These are phyloP conservation scores for Muscina levida DNA, from an alignment of 2,888 invertebrate species.

Conservation along the genomic window DNA sequence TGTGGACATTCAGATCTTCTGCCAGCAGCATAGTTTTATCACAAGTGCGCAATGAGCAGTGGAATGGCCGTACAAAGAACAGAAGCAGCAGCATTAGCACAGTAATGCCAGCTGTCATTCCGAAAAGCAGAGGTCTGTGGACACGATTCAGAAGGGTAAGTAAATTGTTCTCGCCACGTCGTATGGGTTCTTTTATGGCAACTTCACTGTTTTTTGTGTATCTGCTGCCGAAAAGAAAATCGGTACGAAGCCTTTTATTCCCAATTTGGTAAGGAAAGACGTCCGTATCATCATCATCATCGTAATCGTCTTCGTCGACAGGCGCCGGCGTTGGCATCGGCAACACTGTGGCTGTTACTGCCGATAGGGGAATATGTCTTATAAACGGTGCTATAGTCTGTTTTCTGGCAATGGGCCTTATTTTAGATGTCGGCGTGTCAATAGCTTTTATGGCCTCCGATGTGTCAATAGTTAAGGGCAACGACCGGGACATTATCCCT, in stretches of 20 bases:
- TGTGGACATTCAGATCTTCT: constrained; percentile 69
- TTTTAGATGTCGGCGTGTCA: constrained; percentile 41
- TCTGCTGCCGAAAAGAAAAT: constrained; percentile 72
- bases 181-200: constrained; percentile 70
- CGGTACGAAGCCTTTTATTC: constrained; percentile 67
- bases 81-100: constrained; percentile 69
- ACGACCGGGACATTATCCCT: constrained; percentile 77
- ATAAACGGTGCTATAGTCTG: constrained; percentile 48
- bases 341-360: not conserved
- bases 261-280: constrained; percentile 60
- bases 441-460: constrained; percentile 68
- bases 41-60: constrained; percentile 67
- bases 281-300: constrained; percentile 60
- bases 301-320: constrained; percentile 37
- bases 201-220: constrained; percentile 68
- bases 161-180: constrained; percentile 70
- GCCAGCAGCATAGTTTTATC: constrained; percentile 73
- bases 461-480: constrained; percentile 78
- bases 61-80: constrained; percentile 69
- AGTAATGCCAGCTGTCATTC: constrained; percentile 70
- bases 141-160: constrained; percentile 70
- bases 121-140: constrained; percentile 72
- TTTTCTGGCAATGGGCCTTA: constrained; percentile 39
- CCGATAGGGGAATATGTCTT: constrained; percentile 42
- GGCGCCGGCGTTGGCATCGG: constrained; percentile 15